Conservation (phyloP, 2,113 vertebrate species). For the Nerophis ophidion region DNA sequence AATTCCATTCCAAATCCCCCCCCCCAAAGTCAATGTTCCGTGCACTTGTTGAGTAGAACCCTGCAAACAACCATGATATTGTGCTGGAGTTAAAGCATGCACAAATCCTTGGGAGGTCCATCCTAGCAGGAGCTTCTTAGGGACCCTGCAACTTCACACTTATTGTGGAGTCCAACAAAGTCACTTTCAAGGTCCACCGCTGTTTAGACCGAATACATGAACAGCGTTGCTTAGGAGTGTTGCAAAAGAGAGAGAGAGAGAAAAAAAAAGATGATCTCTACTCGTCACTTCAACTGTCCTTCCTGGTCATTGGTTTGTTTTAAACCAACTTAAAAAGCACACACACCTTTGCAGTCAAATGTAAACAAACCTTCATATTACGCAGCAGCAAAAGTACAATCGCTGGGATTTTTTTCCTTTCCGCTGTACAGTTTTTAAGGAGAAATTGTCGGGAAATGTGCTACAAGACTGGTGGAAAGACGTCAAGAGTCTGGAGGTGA, state of each 20-base stretch:
- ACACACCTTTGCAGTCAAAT: constrained; percentile 43
- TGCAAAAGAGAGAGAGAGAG: constrained; percentile 58
- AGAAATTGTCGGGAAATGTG: constrained; percentile 28
- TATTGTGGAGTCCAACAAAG: constrained; percentile 38
- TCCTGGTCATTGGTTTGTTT: constrained; percentile 28
- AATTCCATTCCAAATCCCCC: constrained; percentile 17
- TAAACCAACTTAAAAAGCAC: constrained; percentile 35
- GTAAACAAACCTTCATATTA: constrained; percentile 63
- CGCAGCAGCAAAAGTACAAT: constrained; percentile 18
- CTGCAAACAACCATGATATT: constrained; percentile 1
- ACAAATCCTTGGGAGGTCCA: constrained; percentile 20
- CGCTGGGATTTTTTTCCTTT: constrained; percentile 23
- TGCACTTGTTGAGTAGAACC: background rate
- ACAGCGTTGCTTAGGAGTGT: constrained; percentile 49
- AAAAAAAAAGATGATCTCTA: constrained; percentile 23
- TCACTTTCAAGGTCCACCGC: constrained; percentile 57
- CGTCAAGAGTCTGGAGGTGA: constrained; percentile 37
- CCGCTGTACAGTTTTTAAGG: constrained; percentile 38
- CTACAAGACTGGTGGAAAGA: constrained; percentile 44
- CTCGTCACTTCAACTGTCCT: constrained; percentile 14
- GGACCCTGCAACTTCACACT: constrained; percentile 18
- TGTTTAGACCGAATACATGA: constrained; percentile 45
- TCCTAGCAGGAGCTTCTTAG: constrained; percentile 23
- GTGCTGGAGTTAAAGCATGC: constrained; percentile 23
- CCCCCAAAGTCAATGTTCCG: constrained; percentile 1